A percentile compares a stretch with the other conserved stretches of the same genome.
These are phyloP conservation scores for Clarias laeviceps DNA, from an alignment of 2,797 vertebrate species.

Conservation along the genomic window DNA sequence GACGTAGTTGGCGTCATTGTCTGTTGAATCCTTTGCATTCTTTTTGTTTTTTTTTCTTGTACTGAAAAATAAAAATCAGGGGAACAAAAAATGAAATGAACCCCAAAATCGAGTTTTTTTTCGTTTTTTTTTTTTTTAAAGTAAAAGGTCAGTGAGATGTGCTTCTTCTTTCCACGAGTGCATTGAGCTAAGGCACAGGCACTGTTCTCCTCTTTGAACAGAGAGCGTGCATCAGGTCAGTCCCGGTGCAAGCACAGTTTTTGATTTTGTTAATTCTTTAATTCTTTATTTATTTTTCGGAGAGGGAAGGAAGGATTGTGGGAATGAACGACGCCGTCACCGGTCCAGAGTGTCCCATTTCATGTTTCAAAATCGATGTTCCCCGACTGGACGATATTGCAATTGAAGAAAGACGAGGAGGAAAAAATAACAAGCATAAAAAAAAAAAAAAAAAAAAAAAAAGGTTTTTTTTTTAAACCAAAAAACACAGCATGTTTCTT, in stretches of 20 bases:
- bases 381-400: conserved; percentile 9
- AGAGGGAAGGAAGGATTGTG: not conserved
- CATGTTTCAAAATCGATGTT: not conserved
- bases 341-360: conserved; percentile 26
- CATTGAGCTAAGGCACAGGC: conserved; percentile 99
- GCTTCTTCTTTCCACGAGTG: conserved; percentile 98
- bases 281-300: not conserved
- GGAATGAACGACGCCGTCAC: conserved; percentile 78
- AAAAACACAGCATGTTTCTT: not conserved
- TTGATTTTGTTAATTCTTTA: conserved; percentile 56
- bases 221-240: conserved; percentile 81
- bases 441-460: not conserved
- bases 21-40: conserved; percentile 33
- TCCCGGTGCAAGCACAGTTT: conserved; percentile 85
- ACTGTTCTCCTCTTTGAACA: conserved; percentile 90
- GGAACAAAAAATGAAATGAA: conserved; percentile 33
- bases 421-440: not conserved
- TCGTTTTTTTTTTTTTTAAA: conserved; percentile 28
- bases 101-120: conserved; percentile 42
- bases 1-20: not conserved
- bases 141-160: conserved; percentile 81
- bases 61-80: conserved; percentile 3
- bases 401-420: not conserved
- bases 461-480: too few species aligned
- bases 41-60: conserved; percentile 18